Evolutionary conservation across 2,113 vertebrate species (phyloP).

Genomic region (Cryptotis parvus): DNA sequence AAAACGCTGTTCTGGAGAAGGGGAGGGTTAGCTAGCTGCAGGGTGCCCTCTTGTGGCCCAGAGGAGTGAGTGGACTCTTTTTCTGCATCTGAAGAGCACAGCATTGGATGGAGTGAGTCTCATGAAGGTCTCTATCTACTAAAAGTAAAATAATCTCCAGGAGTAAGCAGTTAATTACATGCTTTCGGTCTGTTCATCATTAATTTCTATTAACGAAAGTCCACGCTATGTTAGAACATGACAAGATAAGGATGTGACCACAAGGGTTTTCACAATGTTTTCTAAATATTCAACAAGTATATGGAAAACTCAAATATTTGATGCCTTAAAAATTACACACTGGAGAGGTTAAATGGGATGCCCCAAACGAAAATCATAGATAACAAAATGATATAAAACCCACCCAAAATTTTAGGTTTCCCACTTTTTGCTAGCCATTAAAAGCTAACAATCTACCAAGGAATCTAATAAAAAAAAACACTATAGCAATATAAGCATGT

Average conservation of each 20-base stretch:
- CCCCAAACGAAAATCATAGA: constrained; percentile 26
- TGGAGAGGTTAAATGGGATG: constrained; percentile 56
- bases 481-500: constrained; percentile 54
- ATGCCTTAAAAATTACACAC: constrained; percentile 62
- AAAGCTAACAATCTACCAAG: constrained; percentile 63
- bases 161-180: constrained; percentile 79
- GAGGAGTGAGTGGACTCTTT: constrained; percentile 81
- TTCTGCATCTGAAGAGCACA: constrained; percentile 84
- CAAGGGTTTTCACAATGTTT: constrained; percentile 57
- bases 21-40: constrained; percentile 82
- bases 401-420: constrained; percentile 31
- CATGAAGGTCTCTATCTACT: constrained; percentile 76
- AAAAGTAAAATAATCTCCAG: constrained; percentile 83
- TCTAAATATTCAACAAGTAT: constrained; percentile 61
- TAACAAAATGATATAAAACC: constrained; percentile 64
- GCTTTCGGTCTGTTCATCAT: constrained; percentile 65
- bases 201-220: constrained; percentile 68
- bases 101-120: constrained; percentile 80
- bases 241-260: constrained; percentile 66
- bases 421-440: constrained; percentile 56
- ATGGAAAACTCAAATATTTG: constrained; percentile 62
- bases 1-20: constrained; percentile 81
- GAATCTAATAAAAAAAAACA: constrained; percentile 68
- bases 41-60: constrained; percentile 82
- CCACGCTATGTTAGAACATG: constrained; percentile 62